phyloP scores from a whole-genome alignment of 2,888 invertebrate genomes.

The Trachelus iudaicus region DNA sequence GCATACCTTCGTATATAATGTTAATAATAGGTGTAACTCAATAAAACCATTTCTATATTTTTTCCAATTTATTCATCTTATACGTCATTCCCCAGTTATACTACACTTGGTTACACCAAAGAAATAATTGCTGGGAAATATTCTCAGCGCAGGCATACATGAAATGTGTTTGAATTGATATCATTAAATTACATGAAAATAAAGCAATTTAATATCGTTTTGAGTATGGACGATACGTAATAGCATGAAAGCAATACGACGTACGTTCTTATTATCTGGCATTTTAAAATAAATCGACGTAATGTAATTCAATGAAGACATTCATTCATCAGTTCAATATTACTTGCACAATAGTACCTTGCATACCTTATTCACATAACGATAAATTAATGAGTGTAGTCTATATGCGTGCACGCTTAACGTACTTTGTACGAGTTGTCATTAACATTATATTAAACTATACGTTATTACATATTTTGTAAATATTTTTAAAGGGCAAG shows the following conservation, averaged over 20 bases:
- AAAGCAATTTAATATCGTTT: neutral
- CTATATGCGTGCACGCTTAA: neutral
- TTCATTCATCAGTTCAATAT: neutral
- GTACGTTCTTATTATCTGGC: neutral
- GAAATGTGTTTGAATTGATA: neutral
- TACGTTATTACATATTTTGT: neutral
- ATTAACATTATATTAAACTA: neutral
- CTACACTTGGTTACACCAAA: neutral
- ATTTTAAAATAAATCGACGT: neutral
- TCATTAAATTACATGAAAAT: neutral
- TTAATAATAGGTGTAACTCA: neutral
- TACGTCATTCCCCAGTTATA: neutral
- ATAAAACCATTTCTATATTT: constrained; percentile 43
- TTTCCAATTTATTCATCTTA: constrained; percentile 16
- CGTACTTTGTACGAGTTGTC: constrained; percentile 12
- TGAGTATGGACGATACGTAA: neutral
- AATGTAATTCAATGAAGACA: neutral
- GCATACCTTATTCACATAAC: neutral
- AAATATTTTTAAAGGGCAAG: neutral
- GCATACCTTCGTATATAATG: neutral
- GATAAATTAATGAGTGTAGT: neutral
- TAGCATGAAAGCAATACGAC: neutral
- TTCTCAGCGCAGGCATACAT: neutral
- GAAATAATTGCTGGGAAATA: neutral
- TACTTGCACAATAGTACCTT: neutral